Base-by-base conservation (phyloP, 2,113 vertebrate species). In the Papio anubis region DNA sequence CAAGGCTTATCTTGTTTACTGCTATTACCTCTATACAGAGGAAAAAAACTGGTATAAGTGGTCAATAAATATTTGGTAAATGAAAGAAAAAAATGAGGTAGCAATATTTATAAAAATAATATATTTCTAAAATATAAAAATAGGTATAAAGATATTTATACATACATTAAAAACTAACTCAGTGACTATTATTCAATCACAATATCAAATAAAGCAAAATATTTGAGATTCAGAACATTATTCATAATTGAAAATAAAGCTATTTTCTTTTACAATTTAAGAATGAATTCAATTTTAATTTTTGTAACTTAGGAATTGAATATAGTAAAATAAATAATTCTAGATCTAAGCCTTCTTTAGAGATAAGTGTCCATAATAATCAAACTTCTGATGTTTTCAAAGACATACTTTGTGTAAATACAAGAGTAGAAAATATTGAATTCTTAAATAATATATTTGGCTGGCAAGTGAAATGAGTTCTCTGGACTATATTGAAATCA, bases 361-460 rank as follows among this genome's bases (percentile, higher is more conserved):
- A 13, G 18, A 89, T 85, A 13, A 73, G 59, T 50, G 90, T 73
- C 2, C 5, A 96, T 93, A 81, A 92, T 82, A 90, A 93, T 35
- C 20, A 88, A 0, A 89, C 97, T 97, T 96, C 20, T 95, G 14
- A 12, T 59, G 81, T 93, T 79, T 97, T 7, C 6, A 97, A 94
- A 25, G 93, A 79, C 40, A 73, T 0, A 75, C 2, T 66, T 30
- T 59, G 40, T 84, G 88, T 32, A 90, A 16, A 40, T 3, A 95
- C 55, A 94, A 89, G 12, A 93, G 66, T 73, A 55, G 38, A 94
- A 96, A 97, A 96, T 87, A 95, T 59, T 66, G 90, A 82, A 45
- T 76, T 45, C 50, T 93, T 97, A 97, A 82, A 89, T 78, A 5
- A 20, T 27, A 90, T 27, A 45, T 5, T 80, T 93, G 50, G 30